Evolutionary conservation across 37 sponge, comb jelly and placozoan genomes (phyloP), one percentile per base, ranked within the genome.

Genomic region (Oscarella lobularis): DNA sequence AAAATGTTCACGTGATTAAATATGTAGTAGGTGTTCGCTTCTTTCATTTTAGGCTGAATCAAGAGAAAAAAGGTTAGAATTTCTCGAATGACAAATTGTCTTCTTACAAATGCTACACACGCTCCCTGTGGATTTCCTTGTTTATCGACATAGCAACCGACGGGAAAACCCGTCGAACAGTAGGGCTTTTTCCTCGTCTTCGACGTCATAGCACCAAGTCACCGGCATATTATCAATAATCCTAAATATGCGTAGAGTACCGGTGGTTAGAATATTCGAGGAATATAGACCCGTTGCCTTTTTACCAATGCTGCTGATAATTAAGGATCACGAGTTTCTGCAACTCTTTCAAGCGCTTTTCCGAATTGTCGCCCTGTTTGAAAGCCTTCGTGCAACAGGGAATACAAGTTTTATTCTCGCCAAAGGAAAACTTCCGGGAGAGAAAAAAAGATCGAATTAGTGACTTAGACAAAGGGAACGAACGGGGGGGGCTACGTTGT

Each of bases 211-310:
- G 72, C 99, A 98, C 92, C 96, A 94, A 0, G 95, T 88, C 40
- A 98, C 92, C 0, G 99, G 99, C 95, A 98, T 94, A 80, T 98
- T 98, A 76, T 98, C 99, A 36, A 92, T 82, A 6, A 96, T 89
- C 75, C 79, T 74, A 75, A 72, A 54, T n/a, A n/a, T n/a, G n/a
- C n/a, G n/a, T n/a, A n/a, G n/a, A n/a, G n/a, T n/a, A n/a, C n/a
- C n/a, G n/a, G n/a, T n/a, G n/a, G n/a, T n/a, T n/a, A n/a, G n/a
- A n/a, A n/a, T n/a, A n/a, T n/a, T n/a, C n/a, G n/a, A n/a, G n/a
- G n/a, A n/a, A n/a, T n/a, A n/a, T n/a, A n/a, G n/a, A n/a, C n/a
- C n/a, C n/a, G n/a, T n/a, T n/a, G n/a, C n/a, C n/a, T n/a, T n/a
- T n/a, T n/a, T n/a, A n/a, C 60, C 60, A 48, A 20, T 48, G 60